Base-by-base conservation (phyloP, 2,113 vertebrate species). In the Barnardius zonarius region DNA sequence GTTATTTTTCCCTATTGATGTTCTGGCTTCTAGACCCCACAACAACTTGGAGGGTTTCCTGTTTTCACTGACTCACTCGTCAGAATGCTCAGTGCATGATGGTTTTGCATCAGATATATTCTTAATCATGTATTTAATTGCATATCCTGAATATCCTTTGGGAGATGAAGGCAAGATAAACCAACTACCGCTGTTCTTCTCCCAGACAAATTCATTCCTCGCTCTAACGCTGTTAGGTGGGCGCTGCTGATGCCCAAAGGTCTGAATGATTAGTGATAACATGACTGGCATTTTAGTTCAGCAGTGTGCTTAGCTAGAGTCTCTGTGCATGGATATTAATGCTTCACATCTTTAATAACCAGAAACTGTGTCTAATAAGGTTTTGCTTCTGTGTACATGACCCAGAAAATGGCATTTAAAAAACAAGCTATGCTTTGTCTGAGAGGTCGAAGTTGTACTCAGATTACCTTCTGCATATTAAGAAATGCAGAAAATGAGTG, bases 361-460 rank as follows among this genome's bases (percentile, higher is more conserved):
- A 95, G 43, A 70, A 67, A 81, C 31, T 61, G 25, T 49, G n/a
- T 76, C 75, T 86, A 91, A 84, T 62, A 75, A 87, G 59, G 55
- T 93, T 93, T 74, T 0, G 0, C 35, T 92, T 69, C 54, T 64
- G 43, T 55, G 44, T 88, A 55, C 43, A 9, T 86, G 52, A 31
- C 59, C 48, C 6, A 24, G 66, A 86, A 77, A 70, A 20, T 57
- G 37, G 61, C 49, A 91, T 90, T 82, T 91, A 59, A 43, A 67
- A 95, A 88, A 39, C 46, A 94, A 63, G 41, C 12, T 48, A n/a
- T 70, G 22, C n/a, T 48, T 88, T 83, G 51, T 49, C 67, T 91
- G 92, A 90, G 92, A 96, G 95, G 92, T 92, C 91, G 62, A 68
- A 80, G 39, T 20, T 88, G 57, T 61, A 57, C 93, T 64, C 54